Conservation (phyloP, 2,113 vertebrate genomes). For the Passer montanus region DNA sequence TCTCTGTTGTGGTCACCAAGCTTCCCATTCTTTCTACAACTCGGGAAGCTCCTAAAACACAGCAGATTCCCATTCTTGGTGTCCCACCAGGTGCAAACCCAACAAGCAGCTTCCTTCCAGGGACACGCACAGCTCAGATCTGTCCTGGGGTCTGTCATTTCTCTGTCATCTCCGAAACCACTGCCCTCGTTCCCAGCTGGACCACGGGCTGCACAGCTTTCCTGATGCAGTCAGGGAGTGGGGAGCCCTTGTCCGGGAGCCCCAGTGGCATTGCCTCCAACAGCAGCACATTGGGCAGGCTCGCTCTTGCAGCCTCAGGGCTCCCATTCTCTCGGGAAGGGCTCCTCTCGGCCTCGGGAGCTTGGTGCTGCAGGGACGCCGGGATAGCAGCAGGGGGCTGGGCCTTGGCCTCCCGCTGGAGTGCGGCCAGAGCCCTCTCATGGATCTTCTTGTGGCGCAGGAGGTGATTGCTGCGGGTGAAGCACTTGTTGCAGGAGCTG, state of each 20-base stretch:
- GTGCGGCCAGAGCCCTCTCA: conserved; percentile 14
- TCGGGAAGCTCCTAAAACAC: neutral
- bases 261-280: rapidly evolving
- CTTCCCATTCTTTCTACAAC: neutral
- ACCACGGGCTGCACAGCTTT: neutral
- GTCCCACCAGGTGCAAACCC: neutral
- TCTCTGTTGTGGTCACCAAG: neutral
- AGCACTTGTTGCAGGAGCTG: conserved; percentile 67
- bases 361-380: rapidly evolving
- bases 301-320: neutral
- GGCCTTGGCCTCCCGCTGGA: neutral
- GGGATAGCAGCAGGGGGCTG: rapidly evolving
- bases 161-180: rapidly evolving
- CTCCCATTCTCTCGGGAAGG: rapidly evolving
- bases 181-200: neutral
- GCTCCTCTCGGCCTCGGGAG: neutral
- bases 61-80: neutral
- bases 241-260: rapidly evolving
- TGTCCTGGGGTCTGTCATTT: neutral
- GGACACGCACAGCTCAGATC: rapidly evolving
- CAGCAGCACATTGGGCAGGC: rapidly evolving
- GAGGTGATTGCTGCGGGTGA: conserved; percentile 68
- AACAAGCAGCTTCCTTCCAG: neutral
- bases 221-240: rapidly evolving
- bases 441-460: conserved; percentile 72